A percentile compares a stretch with the other conserved stretches of the same genome.
Conservation (phyloP, 2,888 invertebrate genomes). For the Ephialtes manifestator region DNA sequence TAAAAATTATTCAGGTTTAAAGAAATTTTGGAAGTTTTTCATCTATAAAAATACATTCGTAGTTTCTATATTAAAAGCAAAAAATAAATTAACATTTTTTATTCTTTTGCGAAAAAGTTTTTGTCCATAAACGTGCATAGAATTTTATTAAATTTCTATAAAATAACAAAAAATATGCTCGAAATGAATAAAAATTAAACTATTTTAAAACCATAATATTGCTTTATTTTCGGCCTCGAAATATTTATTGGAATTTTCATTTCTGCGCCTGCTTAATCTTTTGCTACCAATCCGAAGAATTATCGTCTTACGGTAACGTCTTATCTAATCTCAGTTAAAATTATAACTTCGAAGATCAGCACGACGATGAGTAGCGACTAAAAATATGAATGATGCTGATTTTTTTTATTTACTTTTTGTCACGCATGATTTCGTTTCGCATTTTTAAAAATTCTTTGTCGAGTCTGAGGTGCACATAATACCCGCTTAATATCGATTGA, state of each 20-base stretch:
- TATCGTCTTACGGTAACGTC: neutral
- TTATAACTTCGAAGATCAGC: too few species aligned
- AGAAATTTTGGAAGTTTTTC: too few species aligned
- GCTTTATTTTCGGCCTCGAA: neutral
- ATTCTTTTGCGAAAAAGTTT: too few species aligned
- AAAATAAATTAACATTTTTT: too few species aligned
- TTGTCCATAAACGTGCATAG: too few species aligned
- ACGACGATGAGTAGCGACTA: neutral
- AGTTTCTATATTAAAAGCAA: too few species aligned
- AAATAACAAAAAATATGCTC: too few species aligned
- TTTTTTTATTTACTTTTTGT: neutral
- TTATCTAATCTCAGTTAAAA: neutral
- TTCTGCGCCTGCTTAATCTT: neutral
- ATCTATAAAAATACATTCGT: too few species aligned
- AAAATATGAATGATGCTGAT: neutral
- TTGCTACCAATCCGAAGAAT: neutral
- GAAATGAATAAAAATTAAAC: too few species aligned
- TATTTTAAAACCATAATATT: too few species aligned
- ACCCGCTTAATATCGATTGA: neutral
- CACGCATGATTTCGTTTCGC: neutral
- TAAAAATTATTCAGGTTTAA: too few species aligned
- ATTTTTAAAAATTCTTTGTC: neutral
- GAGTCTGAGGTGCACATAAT: neutral
- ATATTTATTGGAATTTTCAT: neutral
- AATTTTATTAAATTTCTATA: too few species aligned